Conservation (phyloP, 2,888 invertebrate species). For the Tachystola acroxantha region DNA sequence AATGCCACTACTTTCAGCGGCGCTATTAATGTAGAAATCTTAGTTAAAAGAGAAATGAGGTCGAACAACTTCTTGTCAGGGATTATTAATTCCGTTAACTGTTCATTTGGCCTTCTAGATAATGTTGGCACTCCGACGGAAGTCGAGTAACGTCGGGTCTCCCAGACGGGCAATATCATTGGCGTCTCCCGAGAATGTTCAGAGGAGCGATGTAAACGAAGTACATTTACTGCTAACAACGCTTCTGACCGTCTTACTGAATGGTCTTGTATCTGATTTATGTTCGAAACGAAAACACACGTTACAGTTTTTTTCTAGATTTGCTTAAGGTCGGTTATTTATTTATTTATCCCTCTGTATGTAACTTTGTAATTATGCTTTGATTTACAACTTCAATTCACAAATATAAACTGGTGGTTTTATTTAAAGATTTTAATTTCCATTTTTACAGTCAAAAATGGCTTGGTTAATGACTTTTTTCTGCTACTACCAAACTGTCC, state of each 20-base stretch:
- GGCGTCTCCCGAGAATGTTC: constrained; percentile 19
- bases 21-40: not conserved
- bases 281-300: not conserved
- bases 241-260: not conserved
- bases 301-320: not conserved
- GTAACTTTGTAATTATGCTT: not conserved
- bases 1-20: not conserved
- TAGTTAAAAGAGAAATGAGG: not conserved
- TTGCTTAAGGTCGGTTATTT: not conserved
- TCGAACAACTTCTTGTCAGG: constrained; percentile 4
- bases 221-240: constrained; percentile 1
- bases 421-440: too few species aligned
- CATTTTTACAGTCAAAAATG: too few species aligned
- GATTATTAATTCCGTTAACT: constrained; percentile 4
- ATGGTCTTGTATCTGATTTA: not conserved
- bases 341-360: not conserved
- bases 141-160: constrained; percentile 19
- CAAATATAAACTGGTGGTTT: too few species aligned
- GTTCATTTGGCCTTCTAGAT: constrained; percentile 6
- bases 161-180: constrained; percentile 24
- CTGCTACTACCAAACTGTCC: too few species aligned
- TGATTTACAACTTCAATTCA: too few species aligned
- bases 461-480: too few species aligned
- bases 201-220: not conserved
- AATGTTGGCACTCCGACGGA: constrained; percentile 13